Evolutionary conservation across 30 jellyfish, hydroid and myxozoan species (phyloP), one percentile per base, ranked within the genome.

Genomic region (Euphysa ruthae): DNA sequence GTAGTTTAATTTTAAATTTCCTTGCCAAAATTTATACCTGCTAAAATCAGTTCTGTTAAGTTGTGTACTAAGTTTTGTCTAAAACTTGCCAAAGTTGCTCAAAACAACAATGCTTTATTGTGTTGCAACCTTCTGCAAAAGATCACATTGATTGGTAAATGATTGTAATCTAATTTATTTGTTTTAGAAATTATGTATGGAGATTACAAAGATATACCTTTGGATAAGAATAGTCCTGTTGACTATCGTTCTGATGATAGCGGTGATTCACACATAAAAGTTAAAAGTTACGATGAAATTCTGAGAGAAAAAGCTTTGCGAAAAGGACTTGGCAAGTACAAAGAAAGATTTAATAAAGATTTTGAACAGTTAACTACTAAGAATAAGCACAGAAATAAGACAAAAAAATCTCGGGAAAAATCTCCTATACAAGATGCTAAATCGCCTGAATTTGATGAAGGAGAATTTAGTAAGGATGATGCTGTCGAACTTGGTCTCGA

Each of bases 291-390:
- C 33, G 97, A 88, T 30, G 97, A 88, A 64, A 88, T 88, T 10
- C 63, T 88, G 23, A 65, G 97, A 21, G 97, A 88, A 33, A 88
- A 88, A 32, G 97, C 94, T 7, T 34, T 88, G 70, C 58, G 97
- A 43, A 80, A 88, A 52, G 52, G 76, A 78, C 49, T 77, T 7
- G 94, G 74, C 35, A 66, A 75, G 55, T 65, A 88, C 42, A 81
- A 78, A 73, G 74, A 68, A 3, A 65, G 43, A 23, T 68, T 68
- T 68, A 54, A 25, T 12, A 73, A 49, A 13, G 80, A 68, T 12
- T 68, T 68, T 73, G 23, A 61, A 27, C 73, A 68, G 4, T 32
- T 20, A 23, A 25, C 35, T 7, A 20, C 74, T 14, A 26, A 49
- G 15, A 52, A 33, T 24, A 43, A 23, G 49, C 18, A 23, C 43